Percentiles rank a stretch among this genome's conserved stretches.
Conservation (phyloP, 2,113 vertebrate genomes). For the Crotophaga sulcirostris region DNA sequence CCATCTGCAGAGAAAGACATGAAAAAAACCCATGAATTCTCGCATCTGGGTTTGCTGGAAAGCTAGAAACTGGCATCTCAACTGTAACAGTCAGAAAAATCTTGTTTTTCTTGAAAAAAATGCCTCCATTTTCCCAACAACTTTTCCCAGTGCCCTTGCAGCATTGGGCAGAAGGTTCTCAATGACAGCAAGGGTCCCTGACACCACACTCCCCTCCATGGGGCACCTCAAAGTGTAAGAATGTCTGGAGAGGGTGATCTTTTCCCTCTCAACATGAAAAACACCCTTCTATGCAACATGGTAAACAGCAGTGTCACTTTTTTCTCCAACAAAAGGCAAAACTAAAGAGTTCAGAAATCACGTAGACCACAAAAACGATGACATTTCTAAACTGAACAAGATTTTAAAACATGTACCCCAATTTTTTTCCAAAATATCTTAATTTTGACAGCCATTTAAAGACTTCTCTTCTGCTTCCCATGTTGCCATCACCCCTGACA, state of each 20-base stretch:
- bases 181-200: background rate
- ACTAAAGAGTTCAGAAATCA: background rate
- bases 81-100: background rate
- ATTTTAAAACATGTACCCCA: background rate
- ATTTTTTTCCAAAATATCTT: background rate
- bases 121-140: background rate
- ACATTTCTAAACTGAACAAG: background rate
- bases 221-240: background rate
- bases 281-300: background rate
- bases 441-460: background rate
- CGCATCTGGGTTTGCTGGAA: background rate
- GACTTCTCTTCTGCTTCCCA: background rate
- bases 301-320: background rate
- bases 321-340: background rate
- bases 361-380: rapidly evolving
- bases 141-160: background rate
- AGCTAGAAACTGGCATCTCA: background rate
- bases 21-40: rapidly evolving
- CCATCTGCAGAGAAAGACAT: background rate
- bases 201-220: rapidly evolving
- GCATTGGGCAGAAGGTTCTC: background rate
- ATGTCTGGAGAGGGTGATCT: background rate
- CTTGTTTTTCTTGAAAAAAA: background rate
- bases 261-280: background rate
- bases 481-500: background rate